Base-by-base conservation (phyloP, 2,888 invertebrate species). In the Pelosia muscerda region DNA sequence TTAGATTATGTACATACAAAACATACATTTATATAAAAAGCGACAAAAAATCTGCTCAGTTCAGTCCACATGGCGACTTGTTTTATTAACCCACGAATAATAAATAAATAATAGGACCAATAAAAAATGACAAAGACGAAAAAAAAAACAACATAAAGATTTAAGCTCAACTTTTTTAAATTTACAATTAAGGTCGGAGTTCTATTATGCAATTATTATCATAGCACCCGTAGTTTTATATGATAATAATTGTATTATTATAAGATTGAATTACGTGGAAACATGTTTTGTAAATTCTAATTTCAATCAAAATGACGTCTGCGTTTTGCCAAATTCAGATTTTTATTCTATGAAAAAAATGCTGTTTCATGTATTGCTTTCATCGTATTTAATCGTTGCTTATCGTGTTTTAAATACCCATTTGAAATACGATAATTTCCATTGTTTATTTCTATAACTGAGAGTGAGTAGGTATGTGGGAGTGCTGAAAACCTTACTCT, bases 221-320 rank as follows among this genome's bases (percentile, higher is more conserved):
- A 22, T 26, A n/a, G 63, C 28, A 63, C 56, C 61, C 58, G 65
- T 38, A 13, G 60, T 25, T 49, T 19, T 60, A n/a, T 60, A 28
- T 63, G 65, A 28, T 72, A 71, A 71, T 72, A 63, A 67, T 15
- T 60, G 31, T 22, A 59, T 26, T 60, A 15, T 58, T 71, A 76
- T 72, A 77, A 76, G 64, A 69, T 75, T 68, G 71, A 71, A 66
- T 61, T 54, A 19, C 63, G 77, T 75, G 69, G 68, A 71, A 69
- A 77, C 73, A 38, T 49, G 15, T 72, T 79, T 74, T 67, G n/a
- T 69, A 79, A 76, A 74, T 78, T 78, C 66, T 69, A 76, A 78
- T 76, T 68, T 34, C 65, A 65, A 9, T 15, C 54, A 69, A 78
- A 49, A 74, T 78, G 67, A 68, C 67, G 59, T 25, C 59, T 54